A percentile compares a stretch with the other conserved stretches of the same genome.
Evolutionary conservation across 2,797 vertebrate genomes (phyloP).

Genomic region (Crax fasciolata): DNA sequence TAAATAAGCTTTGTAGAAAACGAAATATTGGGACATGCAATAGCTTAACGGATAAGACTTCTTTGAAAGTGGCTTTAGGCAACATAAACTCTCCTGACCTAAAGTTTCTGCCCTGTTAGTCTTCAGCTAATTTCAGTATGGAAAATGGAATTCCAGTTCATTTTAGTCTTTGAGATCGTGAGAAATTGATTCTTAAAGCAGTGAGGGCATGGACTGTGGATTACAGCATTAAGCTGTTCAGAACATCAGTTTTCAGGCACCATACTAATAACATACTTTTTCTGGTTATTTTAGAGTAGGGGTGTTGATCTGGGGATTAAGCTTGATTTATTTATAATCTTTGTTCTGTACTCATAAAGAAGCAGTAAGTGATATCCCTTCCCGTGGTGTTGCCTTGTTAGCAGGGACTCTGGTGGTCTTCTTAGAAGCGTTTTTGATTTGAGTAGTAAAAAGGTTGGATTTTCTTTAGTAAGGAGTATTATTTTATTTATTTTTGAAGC

Average conservation of each 20-base stretch:
- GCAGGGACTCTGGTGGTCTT: not conserved
- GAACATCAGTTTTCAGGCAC: constrained; percentile 42
- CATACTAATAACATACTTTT: not conserved
- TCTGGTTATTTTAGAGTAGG: constrained; percentile 18
- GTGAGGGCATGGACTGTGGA: constrained; percentile 54
- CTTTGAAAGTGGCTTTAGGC: constrained; percentile 52
- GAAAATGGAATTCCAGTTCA: constrained; percentile 51
- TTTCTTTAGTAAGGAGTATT: not conserved
- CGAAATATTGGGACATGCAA: not conserved
- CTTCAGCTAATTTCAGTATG: constrained; percentile 46
- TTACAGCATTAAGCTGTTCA: constrained; percentile 56
- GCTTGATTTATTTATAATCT: not conserved
- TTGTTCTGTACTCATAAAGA: not conserved
- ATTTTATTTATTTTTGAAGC: not conserved
- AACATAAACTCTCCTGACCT: constrained; percentile 61
- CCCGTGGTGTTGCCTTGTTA: not conserved
- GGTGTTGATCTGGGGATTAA: constrained; percentile 34
- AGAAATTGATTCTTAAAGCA: constrained; percentile 63
- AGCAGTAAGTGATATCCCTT: not conserved
- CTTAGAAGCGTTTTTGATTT: not conserved
- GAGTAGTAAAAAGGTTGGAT: not conserved
- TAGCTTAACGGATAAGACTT: constrained; percentile 49
- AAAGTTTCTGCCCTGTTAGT: constrained; percentile 37
- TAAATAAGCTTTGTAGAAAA: constrained; percentile 10
- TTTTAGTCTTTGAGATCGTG: constrained; percentile 56